Conservation (phyloP, 2,797 vertebrate species). For the Dendrocincla fuliginosa region DNA sequence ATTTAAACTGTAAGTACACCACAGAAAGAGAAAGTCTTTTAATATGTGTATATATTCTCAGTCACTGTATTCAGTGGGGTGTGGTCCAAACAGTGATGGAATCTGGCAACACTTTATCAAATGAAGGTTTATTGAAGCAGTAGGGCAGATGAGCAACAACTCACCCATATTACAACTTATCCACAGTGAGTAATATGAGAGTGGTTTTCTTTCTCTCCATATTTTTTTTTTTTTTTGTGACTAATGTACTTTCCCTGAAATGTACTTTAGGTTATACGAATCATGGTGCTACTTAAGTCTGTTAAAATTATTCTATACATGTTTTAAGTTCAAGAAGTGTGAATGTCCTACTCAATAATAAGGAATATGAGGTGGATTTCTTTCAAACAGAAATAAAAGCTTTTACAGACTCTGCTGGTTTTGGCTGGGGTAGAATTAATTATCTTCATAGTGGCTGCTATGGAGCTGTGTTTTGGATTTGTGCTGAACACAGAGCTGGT, state of each 20-base stretch:
- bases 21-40: not conserved
- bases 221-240: not conserved
- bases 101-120: not conserved
- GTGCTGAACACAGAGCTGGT: not conserved
- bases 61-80: not conserved
- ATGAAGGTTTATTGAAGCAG: not conserved
- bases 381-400: not conserved
- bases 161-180: accelerated
- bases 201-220: not conserved
- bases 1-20: not conserved
- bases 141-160: not conserved
- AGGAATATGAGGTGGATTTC: not conserved
- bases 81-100: not conserved
- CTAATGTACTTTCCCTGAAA: not conserved
- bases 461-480: not conserved
- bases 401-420: not conserved
- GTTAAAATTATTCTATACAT: not conserved
- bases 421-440: not conserved
- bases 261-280: not conserved
- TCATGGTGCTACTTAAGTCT: accelerated
- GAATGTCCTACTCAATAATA: not conserved
- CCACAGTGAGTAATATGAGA: not conserved
- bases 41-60: not conserved
- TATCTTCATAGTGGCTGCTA: not conserved
- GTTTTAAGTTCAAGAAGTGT: not conserved